These are phyloP conservation scores for Margaritifera margaritifera DNA, from an alignment of 2,888 invertebrate species.

Conservation along the genomic window DNA sequence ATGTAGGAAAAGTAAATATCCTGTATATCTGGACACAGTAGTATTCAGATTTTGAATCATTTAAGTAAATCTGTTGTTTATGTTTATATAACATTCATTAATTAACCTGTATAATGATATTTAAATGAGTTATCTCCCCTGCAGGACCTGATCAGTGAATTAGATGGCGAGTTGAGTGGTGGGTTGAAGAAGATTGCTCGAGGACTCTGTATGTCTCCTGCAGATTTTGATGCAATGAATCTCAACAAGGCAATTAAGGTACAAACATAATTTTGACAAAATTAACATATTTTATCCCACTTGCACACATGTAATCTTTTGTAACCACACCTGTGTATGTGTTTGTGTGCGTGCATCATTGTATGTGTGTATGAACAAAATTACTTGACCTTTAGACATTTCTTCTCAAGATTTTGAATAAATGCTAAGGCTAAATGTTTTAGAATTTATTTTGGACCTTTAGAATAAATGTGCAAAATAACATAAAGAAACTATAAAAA, in stretches of 20 bases:
- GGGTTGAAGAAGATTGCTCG: constrained; percentile 65
- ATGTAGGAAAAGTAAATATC: too few species aligned
- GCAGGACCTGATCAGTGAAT: constrained; percentile 68
- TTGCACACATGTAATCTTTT: background rate
- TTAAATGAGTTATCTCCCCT: constrained; percentile 1
- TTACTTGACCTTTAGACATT: background rate
- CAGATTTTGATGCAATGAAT: constrained; percentile 71
- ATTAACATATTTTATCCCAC: background rate
- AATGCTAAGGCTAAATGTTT: background rate
- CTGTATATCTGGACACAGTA: too few species aligned
- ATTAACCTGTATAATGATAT: background rate
- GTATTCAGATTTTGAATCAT: too few species aligned
- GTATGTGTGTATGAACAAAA: background rate
- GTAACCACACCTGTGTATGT: background rate
- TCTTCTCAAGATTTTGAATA: background rate
- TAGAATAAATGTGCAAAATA: too few species aligned
- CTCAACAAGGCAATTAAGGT: constrained; percentile 71
- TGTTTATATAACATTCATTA: background rate
- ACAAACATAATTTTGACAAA: background rate
- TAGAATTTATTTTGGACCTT: too few species aligned
- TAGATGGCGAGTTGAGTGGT: constrained; percentile 71
- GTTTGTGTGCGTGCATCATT: background rate
- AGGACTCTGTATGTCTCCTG: constrained; percentile 66
- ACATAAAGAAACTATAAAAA: too few species aligned
- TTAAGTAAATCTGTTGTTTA: too few species aligned